These are phyloP conservation scores for Lasioglossum calceatum DNA, from an alignment of 2,888 invertebrate species.

Conservation along the genomic window DNA sequence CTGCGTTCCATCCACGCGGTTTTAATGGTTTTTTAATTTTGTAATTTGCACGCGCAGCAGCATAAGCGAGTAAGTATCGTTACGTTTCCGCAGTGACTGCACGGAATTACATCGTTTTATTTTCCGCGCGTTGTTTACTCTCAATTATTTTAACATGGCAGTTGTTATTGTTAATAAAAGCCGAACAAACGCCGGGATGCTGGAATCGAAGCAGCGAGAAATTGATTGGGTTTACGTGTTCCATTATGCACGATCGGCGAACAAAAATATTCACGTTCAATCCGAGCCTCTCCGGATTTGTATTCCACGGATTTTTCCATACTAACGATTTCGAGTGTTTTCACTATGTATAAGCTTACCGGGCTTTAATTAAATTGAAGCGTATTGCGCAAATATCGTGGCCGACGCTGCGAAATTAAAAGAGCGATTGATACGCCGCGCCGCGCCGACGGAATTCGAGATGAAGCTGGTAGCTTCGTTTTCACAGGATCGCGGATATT, in stretches of 20 bases:
- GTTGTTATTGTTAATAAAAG: neutral
- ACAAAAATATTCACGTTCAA: neutral
- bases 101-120: neutral
- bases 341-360: neutral
- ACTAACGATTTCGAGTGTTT: conserved; percentile 6
- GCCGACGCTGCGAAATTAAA: conserved; percentile 32
- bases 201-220: neutral
- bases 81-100: neutral
- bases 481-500: neutral
- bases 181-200: neutral
- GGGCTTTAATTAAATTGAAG: conserved; percentile 51
- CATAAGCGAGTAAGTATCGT: neutral
- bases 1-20: neutral
- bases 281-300: neutral
- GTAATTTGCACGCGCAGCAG: neutral
- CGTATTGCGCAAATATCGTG: conserved; percentile 21
- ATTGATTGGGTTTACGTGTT: neutral
- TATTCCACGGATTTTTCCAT: conserved; percentile 23
- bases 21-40: neutral
- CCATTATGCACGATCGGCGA: conserved; percentile 7
- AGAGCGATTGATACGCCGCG: conserved; percentile 20
- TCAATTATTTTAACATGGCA: neutral
- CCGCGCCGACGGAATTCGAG: neutral
- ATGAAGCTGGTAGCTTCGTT: neutral
- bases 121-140: neutral